Evolutionary conservation across 2,797 vertebrate genomes (phyloP).

Genomic region (Philypnodon macrostomus): DNA sequence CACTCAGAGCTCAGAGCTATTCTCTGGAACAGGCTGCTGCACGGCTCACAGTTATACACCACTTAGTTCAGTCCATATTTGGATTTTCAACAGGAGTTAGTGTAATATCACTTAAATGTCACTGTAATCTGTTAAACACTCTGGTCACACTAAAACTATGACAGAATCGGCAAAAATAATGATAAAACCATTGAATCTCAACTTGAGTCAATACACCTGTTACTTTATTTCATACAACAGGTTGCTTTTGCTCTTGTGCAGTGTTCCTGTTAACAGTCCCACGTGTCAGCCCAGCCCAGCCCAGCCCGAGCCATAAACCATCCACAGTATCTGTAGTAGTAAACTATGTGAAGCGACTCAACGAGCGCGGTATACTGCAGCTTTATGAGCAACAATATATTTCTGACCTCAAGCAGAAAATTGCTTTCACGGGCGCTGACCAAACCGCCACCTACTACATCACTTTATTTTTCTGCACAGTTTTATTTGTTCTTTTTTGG

Average conservation of each 20-base stretch:
- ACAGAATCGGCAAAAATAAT: background rate
- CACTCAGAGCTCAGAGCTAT: constrained; percentile 51
- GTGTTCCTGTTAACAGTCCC: constrained; percentile 25
- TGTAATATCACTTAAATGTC: constrained; percentile 22
- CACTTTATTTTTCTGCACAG: constrained; percentile 44
- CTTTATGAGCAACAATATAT: constrained; percentile 55
- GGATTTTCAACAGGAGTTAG: constrained; percentile 32
- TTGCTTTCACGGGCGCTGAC: constrained; percentile 58
- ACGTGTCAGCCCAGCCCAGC: constrained; percentile 54
- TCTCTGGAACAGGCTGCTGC: constrained; percentile 42
- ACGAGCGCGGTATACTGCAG: constrained; percentile 58
- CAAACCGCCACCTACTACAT: constrained; percentile 60
- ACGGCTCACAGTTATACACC: constrained; percentile 43
- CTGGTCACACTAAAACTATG: background rate
- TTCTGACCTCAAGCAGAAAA: constrained; percentile 49
- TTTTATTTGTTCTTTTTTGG: constrained; percentile 19
- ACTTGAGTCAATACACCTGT: constrained; percentile 8
- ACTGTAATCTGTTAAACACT: constrained; percentile 4
- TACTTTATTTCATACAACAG: constrained; percentile 1
- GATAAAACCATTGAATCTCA: background rate
- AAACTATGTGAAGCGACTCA: constrained; percentile 47
- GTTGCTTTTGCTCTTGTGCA: constrained; percentile 6
- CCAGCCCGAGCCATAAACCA: constrained; percentile 57
- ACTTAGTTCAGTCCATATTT: constrained; percentile 42
- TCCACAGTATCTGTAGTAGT: constrained; percentile 53